Evolutionary conservation across 2,888 invertebrate genomes (phyloP).

Genomic region (Diploptera punctata): DNA sequence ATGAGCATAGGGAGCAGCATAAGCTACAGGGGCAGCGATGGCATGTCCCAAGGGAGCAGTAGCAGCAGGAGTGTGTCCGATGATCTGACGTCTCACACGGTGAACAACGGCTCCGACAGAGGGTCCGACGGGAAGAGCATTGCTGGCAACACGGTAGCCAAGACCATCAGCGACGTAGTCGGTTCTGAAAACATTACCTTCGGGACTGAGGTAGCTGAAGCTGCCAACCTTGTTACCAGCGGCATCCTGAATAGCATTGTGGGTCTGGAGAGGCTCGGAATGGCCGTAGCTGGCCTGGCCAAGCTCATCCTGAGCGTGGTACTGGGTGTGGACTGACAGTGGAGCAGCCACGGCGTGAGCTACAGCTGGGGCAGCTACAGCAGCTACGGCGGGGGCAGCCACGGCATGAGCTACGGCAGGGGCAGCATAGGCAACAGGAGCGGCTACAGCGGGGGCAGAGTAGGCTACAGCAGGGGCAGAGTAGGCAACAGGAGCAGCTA

Average conservation of each 20-base stretch:
- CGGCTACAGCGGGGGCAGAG: conserved; percentile 19
- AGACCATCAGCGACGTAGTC: conserved; percentile 50
- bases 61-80: conserved; percentile 31
- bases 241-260: conserved; percentile 47
- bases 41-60: conserved; percentile 29
- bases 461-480: conserved; percentile 23
- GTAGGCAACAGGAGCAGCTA: neutral
- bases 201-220: conserved; percentile 51
- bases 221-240: conserved; percentile 47
- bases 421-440: conserved; percentile 18
- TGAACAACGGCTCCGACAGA: conserved; percentile 45
- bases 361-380: conserved; percentile 3
- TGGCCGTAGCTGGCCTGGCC: conserved; percentile 49
- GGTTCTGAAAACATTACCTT: conserved; percentile 49
- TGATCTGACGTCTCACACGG: conserved; percentile 42
- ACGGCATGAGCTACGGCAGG: neutral
- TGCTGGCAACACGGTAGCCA: conserved; percentile 50
- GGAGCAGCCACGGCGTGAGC: conserved; percentile 35
- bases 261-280: conserved; percentile 46
- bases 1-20: conserved; percentile 40
- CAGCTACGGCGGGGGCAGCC: conserved; percentile 31
- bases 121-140: conserved; percentile 49
- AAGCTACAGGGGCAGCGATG: conserved; percentile 33
- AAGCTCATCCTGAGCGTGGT: conserved; percentile 48
- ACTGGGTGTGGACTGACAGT: conserved; percentile 41